A percentile compares a stretch with the other conserved stretches of the same genome.
phyloP scores from a whole-genome alignment of 2,113 vertebrate species.

The Amazona guildingii region DNA sequence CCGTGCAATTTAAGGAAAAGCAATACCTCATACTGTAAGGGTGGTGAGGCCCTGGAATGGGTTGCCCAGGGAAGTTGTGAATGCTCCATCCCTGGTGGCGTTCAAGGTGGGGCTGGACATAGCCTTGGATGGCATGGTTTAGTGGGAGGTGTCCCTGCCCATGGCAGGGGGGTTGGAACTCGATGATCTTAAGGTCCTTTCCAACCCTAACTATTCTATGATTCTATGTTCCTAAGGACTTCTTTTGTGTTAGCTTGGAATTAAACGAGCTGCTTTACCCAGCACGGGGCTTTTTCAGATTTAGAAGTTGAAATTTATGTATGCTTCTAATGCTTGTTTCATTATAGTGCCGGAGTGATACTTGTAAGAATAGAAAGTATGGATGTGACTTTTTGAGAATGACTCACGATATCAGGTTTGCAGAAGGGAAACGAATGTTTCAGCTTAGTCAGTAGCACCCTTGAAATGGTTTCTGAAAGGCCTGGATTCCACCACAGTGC shows the following conservation, averaged over 20 bases:
- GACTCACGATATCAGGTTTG: fast-evolving
- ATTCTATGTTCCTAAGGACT: not conserved
- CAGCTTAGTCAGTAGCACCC: not conserved
- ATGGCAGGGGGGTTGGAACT: too few relatives aligned
- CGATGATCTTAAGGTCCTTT: too few relatives aligned
- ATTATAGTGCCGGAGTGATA: not conserved
- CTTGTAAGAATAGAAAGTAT: not conserved
- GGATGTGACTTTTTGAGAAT: not conserved
- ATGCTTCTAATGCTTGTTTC: not conserved
- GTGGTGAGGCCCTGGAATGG: too few relatives aligned
- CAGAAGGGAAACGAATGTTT: not conserved
- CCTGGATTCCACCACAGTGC: not conserved
- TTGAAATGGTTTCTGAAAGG: not conserved
- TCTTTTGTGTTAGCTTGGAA: not conserved
- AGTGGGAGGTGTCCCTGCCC: too few relatives aligned
- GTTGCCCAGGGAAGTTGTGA: too few relatives aligned
- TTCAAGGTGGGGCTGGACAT: too few relatives aligned
- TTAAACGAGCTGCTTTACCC: not conserved
- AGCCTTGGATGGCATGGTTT: too few relatives aligned
- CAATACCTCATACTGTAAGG: not conserved
- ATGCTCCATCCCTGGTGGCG: too few relatives aligned
- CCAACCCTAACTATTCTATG: too few relatives aligned
- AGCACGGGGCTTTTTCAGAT: not conserved
- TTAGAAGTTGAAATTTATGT: not conserved
- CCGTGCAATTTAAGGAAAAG: not conserved